Evolutionary conservation across 2,113 vertebrate species (phyloP).

Genomic region (Sminthopsis crassicaudata): DNA sequence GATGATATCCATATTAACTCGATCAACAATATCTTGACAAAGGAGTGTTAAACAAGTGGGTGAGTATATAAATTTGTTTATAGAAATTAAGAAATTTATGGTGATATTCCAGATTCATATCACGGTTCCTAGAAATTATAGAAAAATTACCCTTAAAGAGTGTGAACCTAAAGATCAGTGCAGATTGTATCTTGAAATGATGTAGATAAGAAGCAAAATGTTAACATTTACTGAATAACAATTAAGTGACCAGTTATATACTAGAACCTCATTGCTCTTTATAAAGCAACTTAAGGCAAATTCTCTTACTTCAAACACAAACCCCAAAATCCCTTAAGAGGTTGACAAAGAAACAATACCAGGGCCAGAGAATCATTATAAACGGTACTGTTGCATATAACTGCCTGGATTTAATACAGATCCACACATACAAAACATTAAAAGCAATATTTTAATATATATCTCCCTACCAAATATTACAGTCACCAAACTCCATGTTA

Average conservation of each 20-base stretch:
- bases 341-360: background rate
- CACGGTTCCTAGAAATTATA: background rate
- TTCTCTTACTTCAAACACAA: background rate
- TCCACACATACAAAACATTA: background rate
- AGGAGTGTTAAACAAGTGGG: background rate
- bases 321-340: background rate
- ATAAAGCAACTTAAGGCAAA: background rate
- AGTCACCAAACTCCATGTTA: background rate
- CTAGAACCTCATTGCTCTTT: background rate
- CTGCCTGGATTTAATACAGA: background rate
- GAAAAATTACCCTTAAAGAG: background rate
- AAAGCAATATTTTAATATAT: background rate
- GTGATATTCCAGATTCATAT: background rate
- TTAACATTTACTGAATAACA: background rate
- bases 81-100: background rate
- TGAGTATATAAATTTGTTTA: background rate
- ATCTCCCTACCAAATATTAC: background rate
- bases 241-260: background rate
- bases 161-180: background rate
- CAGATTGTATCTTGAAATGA: background rate
- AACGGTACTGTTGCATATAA: background rate
- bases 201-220: background rate
- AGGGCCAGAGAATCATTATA: background rate
- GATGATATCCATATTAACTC: background rate
- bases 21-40: background rate